Conservation (phyloP, 2,888 invertebrate species). For the Schizaphis graminum region DNA sequence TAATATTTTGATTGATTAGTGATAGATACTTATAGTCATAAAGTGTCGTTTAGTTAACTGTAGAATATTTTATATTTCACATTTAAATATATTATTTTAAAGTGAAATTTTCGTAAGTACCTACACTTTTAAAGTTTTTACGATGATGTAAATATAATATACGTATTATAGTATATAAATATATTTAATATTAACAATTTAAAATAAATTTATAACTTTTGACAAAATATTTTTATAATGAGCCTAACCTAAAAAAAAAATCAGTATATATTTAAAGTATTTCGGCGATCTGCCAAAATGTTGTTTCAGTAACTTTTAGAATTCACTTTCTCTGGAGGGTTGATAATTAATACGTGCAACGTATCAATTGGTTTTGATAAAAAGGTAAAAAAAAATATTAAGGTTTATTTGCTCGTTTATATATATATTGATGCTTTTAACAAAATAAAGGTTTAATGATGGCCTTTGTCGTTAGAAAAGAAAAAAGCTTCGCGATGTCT, state of each 20-base stretch:
- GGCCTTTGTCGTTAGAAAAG: conserved; percentile 14
- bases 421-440: conserved; percentile 48
- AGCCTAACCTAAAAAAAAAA: neutral
- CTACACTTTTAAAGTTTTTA: neutral
- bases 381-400: conserved; percentile 24
- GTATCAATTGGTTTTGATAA: conserved; percentile 7
- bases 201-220: conserved; percentile 17
- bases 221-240: neutral
- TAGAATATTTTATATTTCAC: neutral
- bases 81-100: neutral
- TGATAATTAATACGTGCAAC: conserved; percentile 19
- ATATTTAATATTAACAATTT: neutral
- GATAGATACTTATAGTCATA: neutral
- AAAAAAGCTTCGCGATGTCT: neutral
- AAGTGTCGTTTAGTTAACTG: neutral
- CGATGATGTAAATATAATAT: neutral
- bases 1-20: neutral
- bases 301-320: conserved; percentile 25
- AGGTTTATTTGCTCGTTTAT: conserved; percentile 5
- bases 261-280: neutral
- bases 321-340: neutral
- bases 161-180: conserved; percentile 2
- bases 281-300: conserved; percentile 16
- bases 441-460: conserved; percentile 3
- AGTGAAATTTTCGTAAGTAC: neutral